Evolutionary conservation across 2,113 vertebrate species (phyloP), one percentile per base, ranked within the genome.

Genomic region (Gymnarchus niloticus): DNA sequence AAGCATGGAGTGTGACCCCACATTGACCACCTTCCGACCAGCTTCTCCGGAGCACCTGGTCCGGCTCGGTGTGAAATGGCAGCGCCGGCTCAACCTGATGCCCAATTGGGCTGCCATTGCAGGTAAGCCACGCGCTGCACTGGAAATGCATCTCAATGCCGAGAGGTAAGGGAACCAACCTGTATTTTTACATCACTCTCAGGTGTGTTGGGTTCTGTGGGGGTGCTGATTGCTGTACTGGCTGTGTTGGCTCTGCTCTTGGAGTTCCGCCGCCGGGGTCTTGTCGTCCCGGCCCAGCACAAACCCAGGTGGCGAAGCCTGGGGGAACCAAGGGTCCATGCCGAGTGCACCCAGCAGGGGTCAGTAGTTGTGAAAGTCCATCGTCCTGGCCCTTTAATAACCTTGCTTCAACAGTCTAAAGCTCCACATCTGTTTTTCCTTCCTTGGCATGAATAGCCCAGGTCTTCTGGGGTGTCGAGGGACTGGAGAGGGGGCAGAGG

Each of bases 291-390:
- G 77, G 92, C 91, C 90, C 90, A 85, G 84, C 94, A 90, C 88
- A 95, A 94, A 83, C 96, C 97, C 49, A 95, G 87, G 6, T 99
- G 98, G 97, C 95, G 96, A 86, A 96, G 95, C 81, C 91, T 98
- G 25, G 94, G 96, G 0, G 94, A 96, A 85, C 95, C 95, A 1
- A 89, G 91, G 25, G 19, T 94, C 88, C 95, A 94, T 0, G 92
- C 92, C 2, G 92, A 87, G 86, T 95, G 23, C 85, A 84, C 81
- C 49, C 76, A 41, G 44, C 41, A 10, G 17, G 52, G 69, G 69
- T 57, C 84, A 80, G 52, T 85, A 52, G 54, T 10, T 73, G 33
- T 41, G 33, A 41, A 73, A 69, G 41, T 3, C 1, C 65, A 41
- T 28, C 3, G 14, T 41, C 17, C 65, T 73, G 33, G 28, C 33